Evolutionary conservation across 2,888 invertebrate species (phyloP), one percentile per base, ranked within the genome.

Genomic region (Heliconius ismenius): DNA sequence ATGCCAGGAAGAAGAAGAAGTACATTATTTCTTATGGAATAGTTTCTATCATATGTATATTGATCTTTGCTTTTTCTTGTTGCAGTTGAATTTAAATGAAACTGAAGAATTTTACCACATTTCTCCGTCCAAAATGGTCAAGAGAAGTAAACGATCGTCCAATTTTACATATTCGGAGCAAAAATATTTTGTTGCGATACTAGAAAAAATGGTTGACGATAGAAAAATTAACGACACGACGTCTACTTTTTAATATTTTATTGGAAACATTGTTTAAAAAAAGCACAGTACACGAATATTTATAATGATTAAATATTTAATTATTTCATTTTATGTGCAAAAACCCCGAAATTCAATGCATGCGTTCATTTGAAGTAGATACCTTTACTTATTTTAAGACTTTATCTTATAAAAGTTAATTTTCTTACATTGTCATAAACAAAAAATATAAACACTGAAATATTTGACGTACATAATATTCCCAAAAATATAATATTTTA

Each of bases 51-150:
- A n/a, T n/a, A 58, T n/a, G n/a, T n/a, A n/a, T 7, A 54, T 54
- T 54, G 21, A 15, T 54, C 18, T 54, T 11, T 13, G 11, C 1
- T 39, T 62, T 62, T 62, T 62, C 4, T n/a, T 32, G 6, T 70
- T 32, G 10, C 60, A 73, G 73, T 26, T 62, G 36, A 39, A 73
- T 36, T 62, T 62, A 54, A 49, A 26, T 62, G 26, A 32, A 75
- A 60, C 43, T n/a, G 7, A 39, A 24, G 32, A 69, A 67, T 58
- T 73, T 69, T 76, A 58, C 32, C 21, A 3, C 26, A 11, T 58
- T 76, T 76, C 76, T 76, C 69, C 76, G 73, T 78, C 76, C 78
- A 73, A 69, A 39, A 73, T 32, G 68, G 43, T n/a, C 43, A 73
- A 64, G 68, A 49, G 69, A 64, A 54, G 28, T 39, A 63, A 67